Conservation (phyloP, 2,113 vertebrate species). For the Nanorana parkeri region DNA sequence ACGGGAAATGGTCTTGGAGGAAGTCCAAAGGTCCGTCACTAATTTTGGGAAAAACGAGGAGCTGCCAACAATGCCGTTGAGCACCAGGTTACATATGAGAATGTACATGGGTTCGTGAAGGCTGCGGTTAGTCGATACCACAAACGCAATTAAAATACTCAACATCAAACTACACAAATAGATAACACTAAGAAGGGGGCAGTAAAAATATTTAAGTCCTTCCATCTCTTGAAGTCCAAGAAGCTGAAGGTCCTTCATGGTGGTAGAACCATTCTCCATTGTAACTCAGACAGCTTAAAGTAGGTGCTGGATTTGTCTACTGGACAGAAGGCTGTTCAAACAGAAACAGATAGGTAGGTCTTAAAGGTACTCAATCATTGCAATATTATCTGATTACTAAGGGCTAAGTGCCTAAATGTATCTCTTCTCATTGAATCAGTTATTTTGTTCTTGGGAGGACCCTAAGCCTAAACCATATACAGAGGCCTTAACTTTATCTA, state of each 20-base stretch:
- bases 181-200: not conserved
- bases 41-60: conserved; percentile 6
- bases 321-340: no score
- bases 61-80: conserved; percentile 17
- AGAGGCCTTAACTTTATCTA: no score
- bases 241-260: not conserved
- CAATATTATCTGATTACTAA: no score
- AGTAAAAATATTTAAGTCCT: conserved; percentile 1
- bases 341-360: no score
- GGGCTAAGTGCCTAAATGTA: no score
- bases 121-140: not conserved
- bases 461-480: no score
- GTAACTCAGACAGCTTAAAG: not conserved
- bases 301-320: no score
- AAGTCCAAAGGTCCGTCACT: not conserved
- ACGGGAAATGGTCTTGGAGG: not conserved
- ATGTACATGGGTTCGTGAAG: conserved; percentile 24
- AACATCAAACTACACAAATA: not conserved
- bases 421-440: no score
- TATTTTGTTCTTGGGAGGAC: no score
- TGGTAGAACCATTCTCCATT: not conserved
- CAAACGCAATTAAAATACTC: not conserved
- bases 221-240: conserved; percentile 17
- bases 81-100: not conserved
- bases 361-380: no score